Evolutionary conservation across 2,888 invertebrate species (phyloP).

Genomic region (Pinctada fucata): DNA sequence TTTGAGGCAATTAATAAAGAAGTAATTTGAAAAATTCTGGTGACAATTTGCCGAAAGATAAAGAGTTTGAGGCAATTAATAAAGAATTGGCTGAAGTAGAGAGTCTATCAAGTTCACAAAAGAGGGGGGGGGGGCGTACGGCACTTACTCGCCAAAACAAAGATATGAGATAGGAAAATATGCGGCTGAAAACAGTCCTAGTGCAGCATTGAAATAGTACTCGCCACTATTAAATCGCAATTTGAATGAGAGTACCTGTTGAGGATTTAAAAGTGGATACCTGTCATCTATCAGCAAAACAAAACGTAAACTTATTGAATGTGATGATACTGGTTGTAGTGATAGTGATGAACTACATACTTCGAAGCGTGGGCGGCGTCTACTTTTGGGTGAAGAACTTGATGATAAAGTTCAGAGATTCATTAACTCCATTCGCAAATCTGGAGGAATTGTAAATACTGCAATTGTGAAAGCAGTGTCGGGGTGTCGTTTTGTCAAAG

Average conservation of each 20-base stretch:
- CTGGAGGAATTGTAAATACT: conserved; percentile 16
- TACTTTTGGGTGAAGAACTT: conserved; percentile 12
- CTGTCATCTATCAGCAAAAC: neutral
- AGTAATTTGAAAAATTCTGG: too few relatives aligned
- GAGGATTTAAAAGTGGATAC: conserved; percentile 15
- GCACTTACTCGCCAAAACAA: neutral
- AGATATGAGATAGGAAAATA: conserved; percentile 23
- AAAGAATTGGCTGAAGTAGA: conserved; percentile 8
- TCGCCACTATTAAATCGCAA: neutral
- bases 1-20: conserved; percentile 15
- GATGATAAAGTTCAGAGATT: conserved; percentile 18
- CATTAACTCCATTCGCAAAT: conserved; percentile 1
- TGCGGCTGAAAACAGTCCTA: conserved; percentile 15
- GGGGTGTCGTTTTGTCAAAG: conserved; percentile 7
- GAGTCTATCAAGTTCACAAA: neutral
- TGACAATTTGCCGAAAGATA: too few relatives aligned
- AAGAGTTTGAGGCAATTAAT: conserved; percentile 7
- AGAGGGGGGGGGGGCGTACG: neutral
- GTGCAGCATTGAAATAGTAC: neutral
- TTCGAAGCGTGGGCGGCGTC: conserved; percentile 15
- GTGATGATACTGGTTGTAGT: neutral
- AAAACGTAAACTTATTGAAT: neutral
- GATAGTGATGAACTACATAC: conserved; percentile 3
- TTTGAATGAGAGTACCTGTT: neutral
- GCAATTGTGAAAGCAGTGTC: conserved; percentile 1